Evolutionary conservation across 2,888 invertebrate genomes (phyloP).

Genomic region (Tinea semifulvella): DNA sequence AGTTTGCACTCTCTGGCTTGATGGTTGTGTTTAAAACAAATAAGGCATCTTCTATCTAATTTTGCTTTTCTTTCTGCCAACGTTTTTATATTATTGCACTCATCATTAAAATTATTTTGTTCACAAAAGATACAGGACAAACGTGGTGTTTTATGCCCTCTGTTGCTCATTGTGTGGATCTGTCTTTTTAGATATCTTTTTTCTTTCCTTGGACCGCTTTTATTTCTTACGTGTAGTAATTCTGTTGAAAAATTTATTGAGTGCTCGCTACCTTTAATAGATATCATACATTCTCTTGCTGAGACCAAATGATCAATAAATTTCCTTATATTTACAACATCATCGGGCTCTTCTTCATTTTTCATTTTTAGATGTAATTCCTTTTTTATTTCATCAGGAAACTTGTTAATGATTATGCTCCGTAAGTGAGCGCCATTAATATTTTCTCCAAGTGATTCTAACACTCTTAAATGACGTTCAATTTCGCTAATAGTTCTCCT

Average conservation of each 20-base stretch:
- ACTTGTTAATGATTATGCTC: neutral
- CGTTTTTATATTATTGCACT: conserved; percentile 8
- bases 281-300: no score
- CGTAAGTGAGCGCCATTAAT: conserved; percentile 10
- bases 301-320: neutral
- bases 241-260: no score
- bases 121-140: conserved; percentile 10
- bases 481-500: neutral
- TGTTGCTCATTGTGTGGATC: no score
- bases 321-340: neutral
- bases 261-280: no score
- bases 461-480: conserved; percentile 13
- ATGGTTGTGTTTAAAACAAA: conserved; percentile 2
- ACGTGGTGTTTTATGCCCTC: no score
- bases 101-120: conserved; percentile 4
- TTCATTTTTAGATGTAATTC: neutral
- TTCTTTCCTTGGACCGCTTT: no score
- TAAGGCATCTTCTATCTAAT: neutral
- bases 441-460: conserved; percentile 8
- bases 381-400: conserved; percentile 12
- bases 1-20: neutral
- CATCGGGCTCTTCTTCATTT: neutral
- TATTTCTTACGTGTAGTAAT: no score
- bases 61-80: no score
- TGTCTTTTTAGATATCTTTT: no score